A percentile compares a stretch with the other conserved stretches of the same genome.
Evolutionary conservation across 2,888 invertebrate species (phyloP).

Genomic region (Heliconius ismenius): DNA sequence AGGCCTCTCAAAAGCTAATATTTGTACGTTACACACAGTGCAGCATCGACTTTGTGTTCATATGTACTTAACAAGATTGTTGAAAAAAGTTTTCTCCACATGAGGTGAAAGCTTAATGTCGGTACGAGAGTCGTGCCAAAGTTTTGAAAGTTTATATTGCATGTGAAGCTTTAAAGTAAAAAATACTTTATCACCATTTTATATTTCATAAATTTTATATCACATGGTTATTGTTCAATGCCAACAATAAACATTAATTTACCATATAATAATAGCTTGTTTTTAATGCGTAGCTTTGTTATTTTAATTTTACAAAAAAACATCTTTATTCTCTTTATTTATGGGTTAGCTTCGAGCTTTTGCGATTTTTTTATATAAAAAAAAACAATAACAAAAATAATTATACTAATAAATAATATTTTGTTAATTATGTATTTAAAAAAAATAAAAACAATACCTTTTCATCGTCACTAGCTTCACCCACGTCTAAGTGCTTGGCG

Average conservation of each 20-base stretch:
- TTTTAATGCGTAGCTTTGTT: neutral
- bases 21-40: slow-evolving; percentile 29
- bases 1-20: slow-evolving; percentile 29
- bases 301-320: neutral
- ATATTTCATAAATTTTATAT: slow-evolving; percentile 2
- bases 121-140: slow-evolving; percentile 4
- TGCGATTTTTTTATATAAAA: neutral
- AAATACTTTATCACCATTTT: slow-evolving; percentile 18
- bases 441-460: slow-evolving; percentile 58
- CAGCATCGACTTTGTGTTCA: slow-evolving; percentile 12
- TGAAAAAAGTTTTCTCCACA: slow-evolving; percentile 17
- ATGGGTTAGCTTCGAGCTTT: neutral
- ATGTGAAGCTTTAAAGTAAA: slow-evolving; percentile 11
- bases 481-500: slow-evolving; percentile 95
- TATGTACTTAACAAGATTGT: slow-evolving; percentile 17
- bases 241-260: neutral
- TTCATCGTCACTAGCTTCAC: slow-evolving; percentile 92
- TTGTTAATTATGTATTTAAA: neutral
- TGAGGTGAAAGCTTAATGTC: slow-evolving; percentile 13
- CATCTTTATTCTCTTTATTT: too few relatives aligned
- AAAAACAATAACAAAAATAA: neutral
- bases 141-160: slow-evolving; percentile 25
- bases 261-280: neutral
- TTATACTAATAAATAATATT: neutral
- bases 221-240: slow-evolving; percentile 33